Conservation (phyloP, 2,888 invertebrate species). For the Phalera bucephala region DNA sequence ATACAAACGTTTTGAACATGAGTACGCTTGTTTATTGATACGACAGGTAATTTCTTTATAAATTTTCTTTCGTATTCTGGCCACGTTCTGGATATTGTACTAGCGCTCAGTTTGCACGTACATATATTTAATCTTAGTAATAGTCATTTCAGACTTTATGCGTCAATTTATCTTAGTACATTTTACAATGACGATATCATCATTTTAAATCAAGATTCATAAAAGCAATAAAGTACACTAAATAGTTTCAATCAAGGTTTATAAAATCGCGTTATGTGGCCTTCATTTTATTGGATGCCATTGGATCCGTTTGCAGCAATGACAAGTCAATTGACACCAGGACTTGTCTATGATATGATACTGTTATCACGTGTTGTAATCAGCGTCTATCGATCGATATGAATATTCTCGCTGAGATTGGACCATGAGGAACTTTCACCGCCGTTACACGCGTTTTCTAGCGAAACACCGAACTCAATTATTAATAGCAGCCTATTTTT, state of each 20-base stretch:
- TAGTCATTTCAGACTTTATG: too few species aligned
- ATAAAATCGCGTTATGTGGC: slow-evolving; percentile 32
- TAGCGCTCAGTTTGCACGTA: too few species aligned
- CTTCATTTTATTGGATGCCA: slow-evolving; percentile 45
- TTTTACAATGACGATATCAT: slow-evolving; percentile 11
- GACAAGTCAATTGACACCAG: slow-evolving; percentile 50
- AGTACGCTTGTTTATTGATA: too few species aligned
- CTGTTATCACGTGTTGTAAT: slow-evolving; percentile 70
- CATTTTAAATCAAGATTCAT: slow-evolving; percentile 2
- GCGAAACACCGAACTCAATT: slow-evolving; percentile 84
- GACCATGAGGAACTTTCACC: slow-evolving; percentile 87
- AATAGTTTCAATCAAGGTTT: slow-evolving; percentile 40
- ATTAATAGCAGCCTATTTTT: slow-evolving; percentile 83
- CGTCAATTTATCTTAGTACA: too few species aligned
- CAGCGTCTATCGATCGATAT: slow-evolving; percentile 71
- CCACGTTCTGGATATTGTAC: too few species aligned
- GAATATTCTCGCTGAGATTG: slow-evolving; percentile 70
- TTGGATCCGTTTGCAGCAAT: slow-evolving; percentile 53
- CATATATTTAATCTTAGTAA: too few species aligned
- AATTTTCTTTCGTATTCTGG: too few species aligned
- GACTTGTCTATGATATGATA: slow-evolving; percentile 39
- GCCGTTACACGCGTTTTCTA: slow-evolving; percentile 82
- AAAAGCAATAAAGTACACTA: slow-evolving; percentile 6
- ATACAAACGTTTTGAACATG: too few species aligned
- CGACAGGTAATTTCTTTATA: too few species aligned